Percentiles rank a stretch among this genome's conserved stretches.
Conservation (phyloP, 2,113 vertebrate genomes). For the Dromaius novaehollandiae region DNA sequence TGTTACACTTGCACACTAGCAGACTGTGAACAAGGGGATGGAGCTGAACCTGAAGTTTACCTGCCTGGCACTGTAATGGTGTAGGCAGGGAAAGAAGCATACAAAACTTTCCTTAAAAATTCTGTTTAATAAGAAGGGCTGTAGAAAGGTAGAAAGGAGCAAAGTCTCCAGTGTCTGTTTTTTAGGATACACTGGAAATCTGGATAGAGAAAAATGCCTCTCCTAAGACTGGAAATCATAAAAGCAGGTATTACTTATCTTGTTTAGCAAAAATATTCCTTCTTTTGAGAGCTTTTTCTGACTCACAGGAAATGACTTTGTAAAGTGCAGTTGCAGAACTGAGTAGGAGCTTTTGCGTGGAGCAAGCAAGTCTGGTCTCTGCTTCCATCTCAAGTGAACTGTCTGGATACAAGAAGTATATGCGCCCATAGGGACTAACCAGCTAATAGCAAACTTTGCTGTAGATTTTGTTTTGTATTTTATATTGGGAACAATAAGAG, state of each 20-base stretch:
- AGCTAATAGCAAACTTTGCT: background rate
- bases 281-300: background rate
- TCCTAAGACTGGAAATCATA: background rate
- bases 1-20: background rate
- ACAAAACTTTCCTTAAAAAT: background rate
- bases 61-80: fast-evolving
- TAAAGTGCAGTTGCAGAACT: background rate
- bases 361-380: background rate
- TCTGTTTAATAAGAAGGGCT: background rate
- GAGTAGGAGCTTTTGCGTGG: background rate
- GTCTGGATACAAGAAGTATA: background rate
- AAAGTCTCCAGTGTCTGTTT: background rate
- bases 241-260: background rate
- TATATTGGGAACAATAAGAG: background rate
- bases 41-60: background rate
- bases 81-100: background rate
- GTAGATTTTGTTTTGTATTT: background rate
- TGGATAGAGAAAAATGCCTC: background rate
- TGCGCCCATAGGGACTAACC: background rate
- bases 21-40: background rate
- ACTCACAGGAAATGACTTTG: slow-evolving; percentile 16
- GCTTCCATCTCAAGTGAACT: background rate
- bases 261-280: background rate
- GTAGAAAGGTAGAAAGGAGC: background rate
- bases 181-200: background rate